Conservation (phyloP, 1,140 invertebrate species). For the Drosophila ironensis region DNA sequence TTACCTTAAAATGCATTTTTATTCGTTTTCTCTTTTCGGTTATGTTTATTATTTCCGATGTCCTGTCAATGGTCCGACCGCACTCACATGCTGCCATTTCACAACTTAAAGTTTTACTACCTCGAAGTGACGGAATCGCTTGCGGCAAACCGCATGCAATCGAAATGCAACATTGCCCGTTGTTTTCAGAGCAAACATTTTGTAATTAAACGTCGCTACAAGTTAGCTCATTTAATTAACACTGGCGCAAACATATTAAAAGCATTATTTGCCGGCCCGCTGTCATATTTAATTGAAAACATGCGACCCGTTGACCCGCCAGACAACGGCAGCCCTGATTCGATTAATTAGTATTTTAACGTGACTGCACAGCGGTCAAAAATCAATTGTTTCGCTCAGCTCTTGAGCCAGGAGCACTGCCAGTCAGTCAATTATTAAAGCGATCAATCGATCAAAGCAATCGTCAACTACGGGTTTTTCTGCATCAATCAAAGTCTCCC, state of each 20-base stretch:
- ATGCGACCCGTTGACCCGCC: conserved; percentile 3
- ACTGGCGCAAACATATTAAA: conserved; percentile 5
- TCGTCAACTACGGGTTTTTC: conserved; percentile 6
- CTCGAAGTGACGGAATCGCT: conserved; percentile 12
- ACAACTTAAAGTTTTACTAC: conserved; percentile 16
- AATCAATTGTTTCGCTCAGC: conserved; percentile 16
- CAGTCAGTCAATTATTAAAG: conserved; percentile 1
- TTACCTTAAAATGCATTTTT: no score
- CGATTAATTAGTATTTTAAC: conserved; percentile 25
- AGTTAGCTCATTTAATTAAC: conserved; percentile 23
- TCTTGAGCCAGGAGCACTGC: background rate
- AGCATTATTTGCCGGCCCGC: background rate
- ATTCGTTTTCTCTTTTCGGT: no score
- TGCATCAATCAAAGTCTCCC: conserved; percentile 58
- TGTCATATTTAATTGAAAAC: conserved; percentile 7
- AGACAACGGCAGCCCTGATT: conserved; percentile 5
- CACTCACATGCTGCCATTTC: conserved; percentile 9
- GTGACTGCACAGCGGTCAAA: background rate
- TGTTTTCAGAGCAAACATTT: background rate
- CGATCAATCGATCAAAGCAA: conserved; percentile 45
- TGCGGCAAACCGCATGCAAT: conserved; percentile 25
- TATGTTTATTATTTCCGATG: no score
- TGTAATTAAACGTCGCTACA: conserved; percentile 17
- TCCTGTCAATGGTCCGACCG: no score
- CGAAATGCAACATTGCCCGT: conserved; percentile 18